phyloP scores from a whole-genome alignment of 2,888 invertebrate genomes.

The Zhuqinia jingwanae region DNA sequence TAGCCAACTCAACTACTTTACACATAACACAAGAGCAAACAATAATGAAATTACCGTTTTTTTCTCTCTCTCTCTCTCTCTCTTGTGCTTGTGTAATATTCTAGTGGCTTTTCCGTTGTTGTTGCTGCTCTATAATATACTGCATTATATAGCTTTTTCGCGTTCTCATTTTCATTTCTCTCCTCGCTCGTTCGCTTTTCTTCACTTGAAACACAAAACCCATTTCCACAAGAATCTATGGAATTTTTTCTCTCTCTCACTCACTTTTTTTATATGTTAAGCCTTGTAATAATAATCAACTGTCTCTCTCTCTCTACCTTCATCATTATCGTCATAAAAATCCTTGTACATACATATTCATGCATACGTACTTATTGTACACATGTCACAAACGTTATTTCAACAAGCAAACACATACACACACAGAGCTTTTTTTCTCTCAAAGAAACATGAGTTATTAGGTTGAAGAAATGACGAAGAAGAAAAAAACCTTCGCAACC shows the following conservation, averaged over 20 bases:
- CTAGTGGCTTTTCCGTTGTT: conserved; percentile 31
- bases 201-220: conserved; percentile 14
- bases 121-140: no score
- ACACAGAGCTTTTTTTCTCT: neutral
- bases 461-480: no score
- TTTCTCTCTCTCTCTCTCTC: no score
- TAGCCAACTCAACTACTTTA: no score
- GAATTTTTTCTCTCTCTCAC: conserved; percentile 37
- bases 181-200: neutral
- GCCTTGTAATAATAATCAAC: conserved; percentile 15
- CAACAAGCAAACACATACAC: no score
- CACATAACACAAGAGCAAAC: neutral
- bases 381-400: conserved; percentile 1
- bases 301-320: neutral
- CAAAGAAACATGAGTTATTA: neutral
- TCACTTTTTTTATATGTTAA: conserved; percentile 9
- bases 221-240: conserved; percentile 54
- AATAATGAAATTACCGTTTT: neutral
- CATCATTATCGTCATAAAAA: conserved; percentile 1
- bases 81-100: no score
- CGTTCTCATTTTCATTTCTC: conserved; percentile 33
- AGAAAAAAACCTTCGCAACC: no score
- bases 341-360: neutral
- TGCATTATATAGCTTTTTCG: conserved; percentile 25
- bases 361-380: neutral